A percentile compares a stretch with the other conserved stretches of the same genome.
Evolutionary conservation across 2,113 vertebrate genomes (phyloP).

Genomic region (Chaetodon auriga): DNA sequence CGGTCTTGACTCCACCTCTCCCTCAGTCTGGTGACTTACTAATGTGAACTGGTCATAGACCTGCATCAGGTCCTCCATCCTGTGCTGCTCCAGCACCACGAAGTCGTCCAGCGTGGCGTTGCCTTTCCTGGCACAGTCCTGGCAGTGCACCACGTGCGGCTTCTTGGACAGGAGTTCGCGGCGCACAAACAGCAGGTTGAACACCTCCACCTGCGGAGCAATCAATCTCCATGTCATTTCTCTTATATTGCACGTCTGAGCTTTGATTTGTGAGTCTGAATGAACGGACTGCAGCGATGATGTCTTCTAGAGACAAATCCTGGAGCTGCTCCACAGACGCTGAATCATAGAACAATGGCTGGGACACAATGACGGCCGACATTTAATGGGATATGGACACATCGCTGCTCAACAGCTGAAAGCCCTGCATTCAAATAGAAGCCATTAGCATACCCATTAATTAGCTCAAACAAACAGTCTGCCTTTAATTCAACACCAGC

Average conservation of each 20-base stretch:
- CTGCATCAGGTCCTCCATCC: conserved; percentile 98
- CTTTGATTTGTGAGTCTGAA: neutral
- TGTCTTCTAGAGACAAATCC: neutral
- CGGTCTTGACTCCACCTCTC: neutral
- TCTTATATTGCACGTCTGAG: neutral
- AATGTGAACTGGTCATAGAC: conserved; percentile 99
- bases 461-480: conserved; percentile 25
- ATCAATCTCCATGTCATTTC: neutral
- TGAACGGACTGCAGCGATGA: conserved; percentile 7
- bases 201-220: conserved; percentile 94
- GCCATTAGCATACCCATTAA: conserved; percentile 9
- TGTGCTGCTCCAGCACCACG: conserved; percentile 98
- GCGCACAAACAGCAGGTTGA: conserved; percentile 97
- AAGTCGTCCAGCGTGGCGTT: conserved; percentile 94
- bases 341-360: conserved; percentile 9
- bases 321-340: conserved; percentile 4
- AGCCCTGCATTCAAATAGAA: conserved; percentile 2
- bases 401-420: neutral
- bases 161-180: conserved; percentile 95
- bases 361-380: conserved; percentile 19
- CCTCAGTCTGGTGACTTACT: conserved; percentile 87
- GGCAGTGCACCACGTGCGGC: conserved; percentile 96
- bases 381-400: conserved; percentile 22
- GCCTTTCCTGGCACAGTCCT: conserved; percentile 97
- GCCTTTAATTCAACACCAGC: conserved; percentile 1